phyloP scores from a whole-genome alignment of 2,797 vertebrate species.

The Peromyscus attwateri region DNA sequence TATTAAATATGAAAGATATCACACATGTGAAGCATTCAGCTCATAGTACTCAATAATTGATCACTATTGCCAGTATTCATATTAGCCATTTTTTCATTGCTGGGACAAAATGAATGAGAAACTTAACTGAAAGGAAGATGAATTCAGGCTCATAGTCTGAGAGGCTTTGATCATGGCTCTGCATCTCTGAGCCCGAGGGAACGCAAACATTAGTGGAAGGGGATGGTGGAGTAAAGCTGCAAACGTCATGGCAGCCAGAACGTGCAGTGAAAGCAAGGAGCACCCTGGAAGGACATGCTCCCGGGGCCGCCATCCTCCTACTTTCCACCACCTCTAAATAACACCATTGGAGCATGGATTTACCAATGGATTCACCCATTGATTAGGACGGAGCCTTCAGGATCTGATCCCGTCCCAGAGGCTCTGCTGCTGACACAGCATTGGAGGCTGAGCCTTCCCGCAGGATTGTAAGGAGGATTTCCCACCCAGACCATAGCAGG shows the following conservation, averaged over 20 bases:
- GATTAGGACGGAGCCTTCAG: neutral
- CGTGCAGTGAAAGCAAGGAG: neutral
- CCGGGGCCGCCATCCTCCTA: neutral
- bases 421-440: neutral
- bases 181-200: neutral
- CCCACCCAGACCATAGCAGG: neutral
- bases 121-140: neutral
- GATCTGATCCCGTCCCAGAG: neutral
- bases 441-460: neutral
- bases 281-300: neutral
- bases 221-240: neutral
- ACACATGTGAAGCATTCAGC: neutral
- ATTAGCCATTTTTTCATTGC: neutral
- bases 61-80: neutral
- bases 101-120: neutral
- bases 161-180: neutral
- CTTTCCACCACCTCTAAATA: neutral
- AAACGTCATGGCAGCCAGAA: neutral
- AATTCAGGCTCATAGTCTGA: neutral
- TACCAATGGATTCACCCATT: too few relatives aligned
- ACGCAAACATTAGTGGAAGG: neutral
- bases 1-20: neutral
- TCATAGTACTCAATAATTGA: neutral
- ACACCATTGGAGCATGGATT: neutral
- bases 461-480: neutral